phyloP scores from a whole-genome alignment of 2,113 vertebrate genomes.

The Salvator merianae region DNA sequence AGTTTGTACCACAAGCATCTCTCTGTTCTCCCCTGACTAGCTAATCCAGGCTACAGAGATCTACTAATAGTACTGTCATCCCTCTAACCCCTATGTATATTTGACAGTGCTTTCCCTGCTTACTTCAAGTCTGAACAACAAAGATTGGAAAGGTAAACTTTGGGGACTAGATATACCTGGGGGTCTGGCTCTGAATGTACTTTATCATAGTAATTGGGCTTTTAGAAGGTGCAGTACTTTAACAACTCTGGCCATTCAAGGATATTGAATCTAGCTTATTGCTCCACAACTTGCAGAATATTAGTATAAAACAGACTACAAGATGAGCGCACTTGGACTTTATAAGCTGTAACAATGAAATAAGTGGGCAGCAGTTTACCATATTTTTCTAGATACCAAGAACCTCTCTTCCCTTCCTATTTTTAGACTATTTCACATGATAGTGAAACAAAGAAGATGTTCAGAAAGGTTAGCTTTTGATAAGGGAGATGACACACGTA shows the following conservation, averaged over 20 bases:
- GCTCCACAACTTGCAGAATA: background rate
- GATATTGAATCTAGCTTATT: background rate
- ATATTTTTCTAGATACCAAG: background rate
- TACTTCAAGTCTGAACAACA: background rate
- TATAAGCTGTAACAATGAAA: background rate
- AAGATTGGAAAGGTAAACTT: background rate
- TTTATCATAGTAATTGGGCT: background rate
- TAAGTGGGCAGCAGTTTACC: background rate
- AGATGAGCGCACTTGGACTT: background rate
- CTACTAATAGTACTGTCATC: background rate
- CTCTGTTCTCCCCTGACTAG: background rate
- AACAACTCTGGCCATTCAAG: background rate
- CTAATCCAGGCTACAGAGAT: background rate
- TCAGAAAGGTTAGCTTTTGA: background rate
- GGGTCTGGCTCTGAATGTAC: background rate
- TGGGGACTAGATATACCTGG: background rate
- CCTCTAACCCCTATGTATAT: background rate
- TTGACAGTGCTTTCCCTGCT: background rate
- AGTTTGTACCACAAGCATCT: background rate
- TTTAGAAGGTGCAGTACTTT: background rate
- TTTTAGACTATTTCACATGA: background rate
- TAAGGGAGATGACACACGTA: background rate
- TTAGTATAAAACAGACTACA: background rate
- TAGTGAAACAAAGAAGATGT: background rate
- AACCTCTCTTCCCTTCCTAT: background rate